Base-by-base conservation (phyloP, 2,888 invertebrate species). In the Eugnorisma glareosa region DNA sequence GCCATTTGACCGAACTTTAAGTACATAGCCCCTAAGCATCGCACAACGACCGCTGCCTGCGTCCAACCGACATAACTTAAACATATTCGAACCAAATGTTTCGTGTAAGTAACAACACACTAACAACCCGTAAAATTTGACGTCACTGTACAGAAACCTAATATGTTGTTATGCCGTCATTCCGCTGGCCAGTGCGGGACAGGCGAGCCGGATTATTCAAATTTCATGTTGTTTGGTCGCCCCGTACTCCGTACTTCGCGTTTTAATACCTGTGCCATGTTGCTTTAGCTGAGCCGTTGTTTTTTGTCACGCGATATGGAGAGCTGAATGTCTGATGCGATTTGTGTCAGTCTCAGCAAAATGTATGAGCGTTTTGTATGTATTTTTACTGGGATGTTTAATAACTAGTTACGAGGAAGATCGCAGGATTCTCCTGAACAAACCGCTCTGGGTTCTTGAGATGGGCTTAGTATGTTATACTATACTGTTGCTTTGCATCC, bases 191-290 rank as follows among this genome's bases (percentile, higher is more conserved):
- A 86, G 79, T 69, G 81, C 81, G 79, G 84, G 81, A 79, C 85
- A 64, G 72, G 69, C 86, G 77, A 73, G 67, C 69, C 67, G 89
- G 90, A 92, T 93, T 94, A 94, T 94, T 94, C 90, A 94, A 94
- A 94, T 94, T 92, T 91, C 90, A 92, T 90, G 91, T 90, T 91
- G 90, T 91, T 92, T 89, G 87, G 88, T 81, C 82, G 81, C 67
- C 83, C 74, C 83, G 87, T 84, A 85, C 84, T 77, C 77, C 79
- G 86, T 89, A 88, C 87, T 87, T 89, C 66, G 73, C 87, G 85
- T 92, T 92, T 92, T 91, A 92, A 92, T 92, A 89, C 88, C 81
- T 73, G 59, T 67, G 64, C 84, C 83, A 77, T 84, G 83, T 84
- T 83, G 79, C 73, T 81, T 82, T 78, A 84, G 81, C 79, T 72